Evolutionary conservation across 2,113 vertebrate genomes (phyloP), one percentile per base, ranked within the genome.

Genomic region (Sylvietta virens): DNA sequence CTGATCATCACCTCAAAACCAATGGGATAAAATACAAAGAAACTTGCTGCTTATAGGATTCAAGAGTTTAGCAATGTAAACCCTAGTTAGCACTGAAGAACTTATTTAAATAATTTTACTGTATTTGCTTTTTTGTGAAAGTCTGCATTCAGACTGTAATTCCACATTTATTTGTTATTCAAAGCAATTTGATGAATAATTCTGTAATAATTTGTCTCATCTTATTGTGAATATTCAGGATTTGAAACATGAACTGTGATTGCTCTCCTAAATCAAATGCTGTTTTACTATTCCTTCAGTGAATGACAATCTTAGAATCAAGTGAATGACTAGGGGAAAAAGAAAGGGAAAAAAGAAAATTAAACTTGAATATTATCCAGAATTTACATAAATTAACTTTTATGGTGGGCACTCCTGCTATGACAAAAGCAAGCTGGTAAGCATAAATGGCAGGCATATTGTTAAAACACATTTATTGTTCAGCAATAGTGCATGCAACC

Each of bases 201-300:
- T 95, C 73, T 67, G 81, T 89, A 92, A 84, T 67, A 86, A 89
- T 94, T 84, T 91, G n/a, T 76, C 85, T 94, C 66, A 69, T 8
- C 10, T 92, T 83, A 79, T 87, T 94, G 69, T 87, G 74, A 95
- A 89, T 92, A 94, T 94, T 95, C 84, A 95, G 62, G 57, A 95
- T 95, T 92, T 92, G 78, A 95, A 94, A 67, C n/a, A 54, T 3
- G 84, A 95, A 71, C 45, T 6, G 11, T 53, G 50, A 76, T 76
- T 81, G n/a, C 91, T 95, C 61, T 91, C 73, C 62, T 87, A 92
- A 95, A 94, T 91, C 89, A 95, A 74, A 81, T 22, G 45, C 30
- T 44, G 16, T 28, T 42, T 87, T 72, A 69, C 66, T 86, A 35
- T 84, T 86, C 44, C 44, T 81, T 56, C n/a, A 51, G 50, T 78